Evolutionary conservation across 1,140 invertebrate genomes (phyloP), one percentile per base, ranked within the genome.

Genomic region (Musca domestica): DNA sequence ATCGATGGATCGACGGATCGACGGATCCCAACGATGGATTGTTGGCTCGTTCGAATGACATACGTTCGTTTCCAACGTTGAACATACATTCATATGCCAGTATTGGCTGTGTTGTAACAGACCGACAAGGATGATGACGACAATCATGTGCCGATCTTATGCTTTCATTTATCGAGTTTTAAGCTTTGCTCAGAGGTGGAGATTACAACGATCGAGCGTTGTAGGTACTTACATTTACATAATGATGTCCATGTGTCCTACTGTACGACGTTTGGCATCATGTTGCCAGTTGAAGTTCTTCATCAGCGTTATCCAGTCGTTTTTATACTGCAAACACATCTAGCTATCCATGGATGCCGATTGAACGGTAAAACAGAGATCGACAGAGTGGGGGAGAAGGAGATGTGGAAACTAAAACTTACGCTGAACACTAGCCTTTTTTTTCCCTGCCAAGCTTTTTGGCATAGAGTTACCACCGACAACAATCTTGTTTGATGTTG

Each of bases 171-270:
- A 41, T 41, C 2, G 2, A 30, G 10, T 41, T n/a, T n/a, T n/a
- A 5, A 41, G 4, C 10, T 41, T 41, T 41, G 34, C 10, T 5
- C 34, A 30, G 3, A 30, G 27, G 27, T 30, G 27, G 27, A 30
- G 9, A 30, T 4, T 9, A 9, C 56, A 41, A n/a, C 56, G 56
- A 41, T 10, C 48, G 20, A 51, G 15, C 27, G 56, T 61, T 61
- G 34, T 41, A 41, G 10, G 34, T 10, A 41, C 12, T 41, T 41
- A 41, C 34, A 41, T 41, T 41, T 41, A 41, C 34, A 61, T 34
- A 61, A 61, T 61, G 56, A 61, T 61, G 56, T 61, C 56, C 56
- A 61, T 61, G 56, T 34, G 56, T 61, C 27, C 56, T 61, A 61
- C 27, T 34, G 27, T 34, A 61, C 56, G 56, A 61, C 56, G 27